These are phyloP conservation scores for Coregonus clupeaformis DNA, from an alignment of 2,113 vertebrate species.

Conservation along the genomic window DNA sequence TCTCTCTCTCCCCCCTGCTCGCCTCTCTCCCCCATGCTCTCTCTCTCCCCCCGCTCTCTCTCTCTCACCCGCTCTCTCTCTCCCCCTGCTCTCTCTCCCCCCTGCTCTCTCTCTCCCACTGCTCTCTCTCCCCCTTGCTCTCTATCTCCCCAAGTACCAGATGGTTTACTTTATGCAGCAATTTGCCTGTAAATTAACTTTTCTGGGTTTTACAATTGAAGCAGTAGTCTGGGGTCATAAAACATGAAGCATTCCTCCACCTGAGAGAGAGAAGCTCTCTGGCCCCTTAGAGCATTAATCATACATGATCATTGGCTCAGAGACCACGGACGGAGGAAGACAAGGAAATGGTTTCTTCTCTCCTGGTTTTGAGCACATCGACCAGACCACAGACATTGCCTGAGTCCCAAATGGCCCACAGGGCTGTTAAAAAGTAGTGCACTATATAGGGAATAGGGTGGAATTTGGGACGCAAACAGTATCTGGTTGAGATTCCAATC, in stretches of 20 bases:
- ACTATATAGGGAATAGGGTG: too few species aligned
- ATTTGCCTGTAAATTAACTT: too few species aligned
- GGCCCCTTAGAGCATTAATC: neutral
- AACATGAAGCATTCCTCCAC: neutral
- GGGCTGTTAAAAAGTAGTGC: too few species aligned
- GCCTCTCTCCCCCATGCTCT: too few species aligned
- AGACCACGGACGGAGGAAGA: neutral
- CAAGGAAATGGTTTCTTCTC: constrained; percentile 2
- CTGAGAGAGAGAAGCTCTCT: neutral
- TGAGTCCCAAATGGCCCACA: too few species aligned
- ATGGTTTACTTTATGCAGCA: neutral
- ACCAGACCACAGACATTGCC: too few species aligned
- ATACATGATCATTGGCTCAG: constrained; percentile 2
- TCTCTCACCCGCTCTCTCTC: too few species aligned
- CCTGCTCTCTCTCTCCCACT: neutral
- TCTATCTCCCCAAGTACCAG: neutral
- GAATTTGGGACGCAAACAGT: neutral
- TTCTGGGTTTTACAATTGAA: neutral
- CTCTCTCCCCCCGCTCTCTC: too few species aligned
- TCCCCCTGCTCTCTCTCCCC: too few species aligned
- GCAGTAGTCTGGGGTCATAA: neutral
- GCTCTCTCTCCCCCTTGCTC: neutral
- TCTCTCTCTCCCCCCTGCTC: too few species aligned
- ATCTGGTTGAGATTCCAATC: constrained; percentile 5
- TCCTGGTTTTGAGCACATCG: neutral